Percentiles rank a stretch among this genome's conserved stretches.
Evolutionary conservation across 2,797 vertebrate species (phyloP).

Genomic region (Cyprinella venusta): DNA sequence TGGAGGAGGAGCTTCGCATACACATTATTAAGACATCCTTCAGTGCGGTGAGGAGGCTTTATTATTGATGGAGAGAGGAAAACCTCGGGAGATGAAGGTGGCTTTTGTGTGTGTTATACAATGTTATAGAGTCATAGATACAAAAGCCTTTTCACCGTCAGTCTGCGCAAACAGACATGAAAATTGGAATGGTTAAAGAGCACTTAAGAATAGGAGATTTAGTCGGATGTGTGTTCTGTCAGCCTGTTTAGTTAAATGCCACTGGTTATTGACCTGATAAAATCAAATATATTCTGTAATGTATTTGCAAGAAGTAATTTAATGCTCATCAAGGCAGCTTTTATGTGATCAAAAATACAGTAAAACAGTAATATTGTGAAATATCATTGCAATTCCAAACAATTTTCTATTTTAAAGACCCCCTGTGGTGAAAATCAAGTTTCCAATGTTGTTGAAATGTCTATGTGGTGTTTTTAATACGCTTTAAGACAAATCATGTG

Average conservation of each 20-base stretch:
- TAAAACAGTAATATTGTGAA: not conserved
- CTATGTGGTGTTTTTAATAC: too few species aligned
- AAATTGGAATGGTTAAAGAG: constrained; percentile 1
- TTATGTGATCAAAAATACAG: not conserved
- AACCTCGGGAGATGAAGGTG: constrained; percentile 46
- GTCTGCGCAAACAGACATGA: constrained; percentile 5
- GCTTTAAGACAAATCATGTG: too few species aligned
- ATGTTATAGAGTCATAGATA: constrained; percentile 21
- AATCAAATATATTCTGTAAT: not conserved
- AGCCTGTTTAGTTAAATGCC: constrained; percentile 13
- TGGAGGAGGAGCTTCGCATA: constrained; percentile 27
- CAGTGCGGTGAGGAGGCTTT: constrained; percentile 25
- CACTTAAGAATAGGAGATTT: not conserved
- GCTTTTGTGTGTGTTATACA: constrained; percentile 13
- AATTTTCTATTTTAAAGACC: too few species aligned
- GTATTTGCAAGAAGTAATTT: not conserved
- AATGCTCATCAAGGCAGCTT: not conserved
- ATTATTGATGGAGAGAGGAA: constrained; percentile 36
- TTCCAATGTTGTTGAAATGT: too few species aligned
- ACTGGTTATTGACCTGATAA: not conserved
- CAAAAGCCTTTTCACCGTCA: constrained; percentile 23
- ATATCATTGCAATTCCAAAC: not conserved
- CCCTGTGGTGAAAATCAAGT: too few species aligned
- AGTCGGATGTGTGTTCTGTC: not conserved
- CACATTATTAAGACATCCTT: constrained; percentile 60